phyloP scores from a whole-genome alignment of 2,888 invertebrate species.

The Pseudococcus viburni region DNA sequence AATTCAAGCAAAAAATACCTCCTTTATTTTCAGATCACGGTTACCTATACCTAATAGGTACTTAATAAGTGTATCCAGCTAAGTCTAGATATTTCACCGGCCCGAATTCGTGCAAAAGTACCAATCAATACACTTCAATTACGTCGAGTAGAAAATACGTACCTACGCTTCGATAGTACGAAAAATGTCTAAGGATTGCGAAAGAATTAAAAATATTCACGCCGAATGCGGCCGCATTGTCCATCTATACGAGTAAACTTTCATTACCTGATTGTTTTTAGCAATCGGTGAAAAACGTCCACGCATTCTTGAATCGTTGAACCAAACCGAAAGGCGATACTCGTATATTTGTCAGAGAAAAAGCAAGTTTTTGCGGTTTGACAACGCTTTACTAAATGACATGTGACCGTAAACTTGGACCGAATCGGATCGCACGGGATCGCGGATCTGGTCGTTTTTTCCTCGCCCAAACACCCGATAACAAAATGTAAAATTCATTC shows the following conservation, averaged over 20 bases:
- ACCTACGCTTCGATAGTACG: too few relatives aligned
- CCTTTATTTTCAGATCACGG: too few relatives aligned
- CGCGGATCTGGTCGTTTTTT: neutral
- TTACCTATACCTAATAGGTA: too few relatives aligned
- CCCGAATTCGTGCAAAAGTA: too few relatives aligned
- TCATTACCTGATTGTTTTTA: constrained; percentile 61
- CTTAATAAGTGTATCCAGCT: too few relatives aligned
- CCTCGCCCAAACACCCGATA: neutral
- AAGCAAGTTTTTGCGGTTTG: constrained; percentile 40
- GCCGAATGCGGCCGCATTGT: constrained; percentile 43
- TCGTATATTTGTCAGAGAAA: constrained; percentile 38
- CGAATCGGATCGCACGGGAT: neutral
- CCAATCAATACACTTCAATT: too few relatives aligned
- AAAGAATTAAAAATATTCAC: constrained; percentile 38
- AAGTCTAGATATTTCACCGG: too few relatives aligned
- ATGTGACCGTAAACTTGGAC: constrained; percentile 34
- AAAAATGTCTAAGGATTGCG: neutral
- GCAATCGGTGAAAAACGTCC: constrained; percentile 41
- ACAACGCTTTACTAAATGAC: constrained; percentile 24
- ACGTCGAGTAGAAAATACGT: too few relatives aligned
- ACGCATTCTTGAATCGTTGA: constrained; percentile 38
- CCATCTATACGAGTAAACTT: constrained; percentile 3
- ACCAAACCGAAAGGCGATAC: constrained; percentile 19
- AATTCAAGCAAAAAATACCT: too few relatives aligned
- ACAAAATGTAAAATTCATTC: constrained; percentile 41